Evolutionary conservation across 2,797 vertebrate species (phyloP).

Genomic region (Tragopan temminckii): DNA sequence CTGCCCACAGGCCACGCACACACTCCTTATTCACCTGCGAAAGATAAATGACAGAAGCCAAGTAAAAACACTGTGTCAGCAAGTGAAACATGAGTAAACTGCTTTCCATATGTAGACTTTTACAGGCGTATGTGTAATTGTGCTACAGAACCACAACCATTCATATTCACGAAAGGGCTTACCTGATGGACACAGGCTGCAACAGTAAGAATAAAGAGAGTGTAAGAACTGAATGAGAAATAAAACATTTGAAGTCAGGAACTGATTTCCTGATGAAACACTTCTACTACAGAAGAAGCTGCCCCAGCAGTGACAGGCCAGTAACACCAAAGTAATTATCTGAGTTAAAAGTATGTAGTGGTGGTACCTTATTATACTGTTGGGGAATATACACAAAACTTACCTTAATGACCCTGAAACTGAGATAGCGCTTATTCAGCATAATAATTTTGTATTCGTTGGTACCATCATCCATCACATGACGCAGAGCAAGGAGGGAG

Average conservation of each 20-base stretch:
- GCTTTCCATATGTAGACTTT: not conserved
- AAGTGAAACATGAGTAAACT: not conserved
- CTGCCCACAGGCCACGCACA: constrained; percentile 97
- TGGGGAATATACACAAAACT: not conserved
- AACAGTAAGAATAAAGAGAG: not conserved
- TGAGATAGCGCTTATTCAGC: constrained; percentile 96
- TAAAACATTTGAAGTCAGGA: not conserved
- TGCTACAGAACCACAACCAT: not conserved
- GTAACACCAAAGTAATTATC: not conserved
- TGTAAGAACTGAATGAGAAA: not conserved
- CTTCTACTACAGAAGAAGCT: not conserved
- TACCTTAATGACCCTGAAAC: constrained; percentile 98
- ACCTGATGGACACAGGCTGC: not conserved
- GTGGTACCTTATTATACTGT: not conserved
- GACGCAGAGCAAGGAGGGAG: constrained; percentile 94
- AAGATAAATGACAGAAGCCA: not conserved
- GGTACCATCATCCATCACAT: constrained; percentile 97
- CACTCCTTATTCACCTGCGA: constrained; percentile 96
- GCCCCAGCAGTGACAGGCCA: not conserved
- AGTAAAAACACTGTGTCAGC: not conserved
- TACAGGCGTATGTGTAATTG: rapidly evolving
- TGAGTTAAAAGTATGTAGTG: not conserved
- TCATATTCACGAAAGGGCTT: not conserved
- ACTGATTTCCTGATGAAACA: not conserved
- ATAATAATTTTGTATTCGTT: constrained; percentile 99